Evolutionary conservation across 2,113 vertebrate genomes (phyloP), one percentile per base, ranked within the genome.

Genomic region (Lota lota): DNA sequence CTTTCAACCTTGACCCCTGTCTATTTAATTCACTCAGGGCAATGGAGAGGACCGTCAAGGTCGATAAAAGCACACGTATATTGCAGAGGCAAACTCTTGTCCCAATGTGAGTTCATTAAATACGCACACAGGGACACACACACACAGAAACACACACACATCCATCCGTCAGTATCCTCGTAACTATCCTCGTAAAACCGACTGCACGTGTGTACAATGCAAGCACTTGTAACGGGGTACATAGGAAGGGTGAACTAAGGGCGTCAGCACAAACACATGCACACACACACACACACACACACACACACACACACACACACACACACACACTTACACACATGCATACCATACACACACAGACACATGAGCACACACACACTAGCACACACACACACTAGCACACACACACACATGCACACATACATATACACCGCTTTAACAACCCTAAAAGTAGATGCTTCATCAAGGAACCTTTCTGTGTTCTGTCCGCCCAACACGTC

Each of bases 111-210:
- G 1, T 19, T 61, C 15, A 6, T 22, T 33, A 18, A 28, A 28
- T 18, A 40, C 61, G 10, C 28, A n/a, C 61, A 40, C 61, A 63
- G 10, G 18, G 24, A 19, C 28, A 63, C 58, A 28, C 21, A 1
- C 22, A 22, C 33, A 65, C 7, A 0, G 3, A 6, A 53, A 65
- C 28, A 51, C 61, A 60, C 56, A 33, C 22, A 54, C 22, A 47
- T 22, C 1, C 50, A 63, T 66, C 74, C 78, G 40, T 77, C 22
- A 40, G 17, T 7, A 8, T 40, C 4, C 68, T 75, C 4, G 3
- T 81, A 75, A 40, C 15, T 7, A 8, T 40, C 4, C 68, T 75
- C 4, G 3, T 81, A 75, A 70, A 83, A 77, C 68, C 61, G 8
- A 69, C 14, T 2, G 17, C 20, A 0, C 7, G 5, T 68, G 75